A percentile compares a stretch with the other conserved stretches of the same genome.
phyloP scores from a whole-genome alignment of 2,888 invertebrate species.

The Drosophila parthenogenetica region DNA sequence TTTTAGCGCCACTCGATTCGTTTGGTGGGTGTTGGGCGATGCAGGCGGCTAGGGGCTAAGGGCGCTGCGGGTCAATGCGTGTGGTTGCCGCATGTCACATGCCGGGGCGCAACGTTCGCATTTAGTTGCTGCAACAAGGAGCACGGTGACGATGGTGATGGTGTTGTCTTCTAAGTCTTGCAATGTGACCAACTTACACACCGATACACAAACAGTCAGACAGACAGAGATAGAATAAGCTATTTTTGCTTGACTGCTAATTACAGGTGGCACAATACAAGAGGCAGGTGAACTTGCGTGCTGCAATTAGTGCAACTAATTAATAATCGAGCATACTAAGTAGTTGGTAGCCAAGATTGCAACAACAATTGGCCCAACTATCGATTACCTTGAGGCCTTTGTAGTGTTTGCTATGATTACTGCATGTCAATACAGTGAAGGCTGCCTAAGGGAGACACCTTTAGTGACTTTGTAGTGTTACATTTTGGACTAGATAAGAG shows the following conservation, averaged over 20 bases:
- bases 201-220: neutral
- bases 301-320: slow-evolving; percentile 61
- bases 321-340: slow-evolving; percentile 49
- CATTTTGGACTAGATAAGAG: too few relatives aligned
- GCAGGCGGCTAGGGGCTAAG: neutral
- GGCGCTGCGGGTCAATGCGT: slow-evolving; percentile 44
- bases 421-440: neutral
- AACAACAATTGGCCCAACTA: neutral
- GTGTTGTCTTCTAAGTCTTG: slow-evolving; percentile 35
- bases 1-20: slow-evolving; percentile 62
- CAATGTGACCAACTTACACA: slow-evolving; percentile 56
- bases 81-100: slow-evolving; percentile 69
- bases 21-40: slow-evolving; percentile 8
- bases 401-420: neutral
- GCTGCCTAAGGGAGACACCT: neutral
- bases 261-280: slow-evolving; percentile 35
- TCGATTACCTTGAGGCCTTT: slow-evolving; percentile 11
- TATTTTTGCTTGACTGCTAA: slow-evolving; percentile 36
- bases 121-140: slow-evolving; percentile 29
- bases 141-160: slow-evolving; percentile 11
- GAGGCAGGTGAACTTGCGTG: slow-evolving; percentile 9
- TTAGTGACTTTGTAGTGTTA: too few relatives aligned
- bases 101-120: slow-evolving; percentile 43
- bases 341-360: slow-evolving; percentile 10
- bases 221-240: neutral